These are phyloP conservation scores for Colaptes auratus DNA, from an alignment of 2,113 vertebrate species.

Conservation along the genomic window DNA sequence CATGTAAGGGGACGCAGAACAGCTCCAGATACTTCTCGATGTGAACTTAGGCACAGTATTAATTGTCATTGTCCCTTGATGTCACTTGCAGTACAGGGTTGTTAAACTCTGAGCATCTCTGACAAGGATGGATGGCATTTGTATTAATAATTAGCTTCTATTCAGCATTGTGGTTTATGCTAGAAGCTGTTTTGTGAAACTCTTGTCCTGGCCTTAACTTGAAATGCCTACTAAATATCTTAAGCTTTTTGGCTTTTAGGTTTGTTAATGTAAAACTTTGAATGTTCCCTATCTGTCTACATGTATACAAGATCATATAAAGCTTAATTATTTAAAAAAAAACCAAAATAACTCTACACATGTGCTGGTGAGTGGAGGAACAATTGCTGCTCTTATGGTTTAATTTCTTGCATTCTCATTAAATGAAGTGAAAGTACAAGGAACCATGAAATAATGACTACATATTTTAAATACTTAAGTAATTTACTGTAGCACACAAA, in stretches of 20 bases:
- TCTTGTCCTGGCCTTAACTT: background rate
- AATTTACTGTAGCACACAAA: constrained; percentile 31
- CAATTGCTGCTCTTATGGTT: background rate
- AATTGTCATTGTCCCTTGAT: background rate
- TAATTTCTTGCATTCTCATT: background rate
- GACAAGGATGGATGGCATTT: background rate
- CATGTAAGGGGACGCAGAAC: background rate
- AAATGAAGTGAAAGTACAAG: constrained; percentile 24
- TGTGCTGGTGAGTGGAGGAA: background rate
- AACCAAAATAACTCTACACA: background rate
- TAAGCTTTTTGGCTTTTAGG: background rate
- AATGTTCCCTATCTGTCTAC: background rate
- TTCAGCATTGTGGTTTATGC: background rate
- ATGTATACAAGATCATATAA: background rate
- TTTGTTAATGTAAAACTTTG: background rate
- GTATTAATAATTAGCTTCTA: background rate
- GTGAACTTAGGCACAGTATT: background rate
- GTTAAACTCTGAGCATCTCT: background rate
- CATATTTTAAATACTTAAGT: background rate
- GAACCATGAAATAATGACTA: constrained; percentile 3
- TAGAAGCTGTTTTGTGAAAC: background rate
- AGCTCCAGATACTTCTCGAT: background rate
- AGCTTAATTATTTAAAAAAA: background rate
- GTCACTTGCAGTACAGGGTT: background rate
- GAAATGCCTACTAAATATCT: background rate